Conservation (phyloP, 1,140 invertebrate species). For the Drosophila nikananu region DNA sequence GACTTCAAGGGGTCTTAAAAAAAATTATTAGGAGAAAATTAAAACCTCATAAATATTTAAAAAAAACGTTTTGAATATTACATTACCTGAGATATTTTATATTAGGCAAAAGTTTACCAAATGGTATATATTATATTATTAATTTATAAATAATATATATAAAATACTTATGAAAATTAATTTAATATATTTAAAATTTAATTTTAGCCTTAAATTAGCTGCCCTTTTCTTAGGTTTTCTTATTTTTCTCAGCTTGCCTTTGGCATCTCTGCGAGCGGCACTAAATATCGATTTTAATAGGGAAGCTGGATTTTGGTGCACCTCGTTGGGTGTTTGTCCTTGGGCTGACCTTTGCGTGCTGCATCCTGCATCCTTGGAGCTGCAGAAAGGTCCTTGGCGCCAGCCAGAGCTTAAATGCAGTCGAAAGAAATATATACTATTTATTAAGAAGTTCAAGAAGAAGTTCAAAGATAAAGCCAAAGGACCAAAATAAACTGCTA, state of each 20-base stretch:
- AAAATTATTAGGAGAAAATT: no score
- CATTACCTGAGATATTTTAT: background rate
- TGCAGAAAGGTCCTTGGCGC: conserved; percentile 22
- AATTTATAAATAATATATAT: no score
- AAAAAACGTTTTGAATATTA: background rate
- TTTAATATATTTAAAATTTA: background rate
- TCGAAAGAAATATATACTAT: background rate
- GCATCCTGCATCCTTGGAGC: conserved; percentile 45
- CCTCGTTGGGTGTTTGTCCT: conserved; percentile 65
- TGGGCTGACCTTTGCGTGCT: conserved; percentile 70
- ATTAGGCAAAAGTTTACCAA: no score
- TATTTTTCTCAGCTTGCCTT: conserved; percentile 2
- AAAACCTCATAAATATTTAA: rapidly evolving
- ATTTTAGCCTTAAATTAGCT: background rate
- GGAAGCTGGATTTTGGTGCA: conserved; percentile 68
- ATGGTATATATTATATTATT: background rate
- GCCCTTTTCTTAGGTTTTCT: background rate
- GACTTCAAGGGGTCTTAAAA: background rate
- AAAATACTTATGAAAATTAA: background rate
- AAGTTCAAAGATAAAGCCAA: background rate
- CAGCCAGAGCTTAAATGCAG: conserved; percentile 8
- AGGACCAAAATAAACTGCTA: background rate
- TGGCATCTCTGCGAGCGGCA: conserved; percentile 45
- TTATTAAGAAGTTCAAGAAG: background rate
- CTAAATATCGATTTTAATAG: conserved; percentile 78